Evolutionary conservation across 2,888 invertebrate species (phyloP).

Genomic region (Nematopogon swammerdamellus): DNA sequence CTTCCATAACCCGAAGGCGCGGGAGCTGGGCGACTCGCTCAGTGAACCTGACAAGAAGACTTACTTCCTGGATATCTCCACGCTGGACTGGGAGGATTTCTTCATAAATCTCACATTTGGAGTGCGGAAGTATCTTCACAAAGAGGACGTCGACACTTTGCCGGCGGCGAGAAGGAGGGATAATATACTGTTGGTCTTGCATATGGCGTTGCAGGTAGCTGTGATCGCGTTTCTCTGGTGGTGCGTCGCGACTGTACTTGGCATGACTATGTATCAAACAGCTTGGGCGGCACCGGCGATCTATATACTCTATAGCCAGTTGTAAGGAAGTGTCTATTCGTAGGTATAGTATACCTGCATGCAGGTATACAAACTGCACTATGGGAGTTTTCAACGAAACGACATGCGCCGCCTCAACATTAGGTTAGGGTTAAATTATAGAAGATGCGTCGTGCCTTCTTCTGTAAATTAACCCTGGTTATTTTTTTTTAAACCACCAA

Average conservation of each 20-base stretch:
- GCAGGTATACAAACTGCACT: no score
- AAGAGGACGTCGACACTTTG: background rate
- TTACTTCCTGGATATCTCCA: constrained; percentile 70
- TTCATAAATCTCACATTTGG: constrained; percentile 76
- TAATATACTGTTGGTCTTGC: background rate
- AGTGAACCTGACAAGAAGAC: constrained; percentile 56
- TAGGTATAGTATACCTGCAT: no score
- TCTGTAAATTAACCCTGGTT: no score
- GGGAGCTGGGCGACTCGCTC: constrained; percentile 60
- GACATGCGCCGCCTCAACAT: no score
- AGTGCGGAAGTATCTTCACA: constrained; percentile 35
- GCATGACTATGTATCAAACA: background rate
- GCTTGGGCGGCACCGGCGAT: background rate
- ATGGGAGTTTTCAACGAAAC: no score
- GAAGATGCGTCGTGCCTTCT: no score
- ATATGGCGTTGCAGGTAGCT: background rate
- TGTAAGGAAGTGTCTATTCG: no score
- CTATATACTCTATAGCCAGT: background rate
- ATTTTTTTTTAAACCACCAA: no score
- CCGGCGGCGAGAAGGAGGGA: background rate
- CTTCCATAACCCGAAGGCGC: constrained; percentile 67
- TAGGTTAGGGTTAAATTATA: no score
- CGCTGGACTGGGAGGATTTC: constrained; percentile 74
- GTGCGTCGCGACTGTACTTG: background rate
- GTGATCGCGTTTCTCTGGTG: background rate